phyloP scores from a whole-genome alignment of 2,888 invertebrate species.

The Tachina grossa region DNA sequence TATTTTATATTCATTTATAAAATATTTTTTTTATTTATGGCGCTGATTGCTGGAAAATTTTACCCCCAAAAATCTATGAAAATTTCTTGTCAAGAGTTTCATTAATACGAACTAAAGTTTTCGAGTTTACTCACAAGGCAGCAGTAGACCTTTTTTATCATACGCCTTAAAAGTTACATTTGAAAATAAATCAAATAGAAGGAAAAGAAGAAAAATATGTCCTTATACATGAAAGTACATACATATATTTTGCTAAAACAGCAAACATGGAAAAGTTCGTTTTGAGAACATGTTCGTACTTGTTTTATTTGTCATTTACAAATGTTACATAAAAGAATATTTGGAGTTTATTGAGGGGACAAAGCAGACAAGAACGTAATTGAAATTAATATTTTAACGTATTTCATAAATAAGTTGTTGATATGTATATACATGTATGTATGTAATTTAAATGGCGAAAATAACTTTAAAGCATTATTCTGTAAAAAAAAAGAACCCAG shows the following conservation, averaged over 20 bases:
- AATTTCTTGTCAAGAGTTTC: too few relatives aligned
- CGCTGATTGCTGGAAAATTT: too few relatives aligned
- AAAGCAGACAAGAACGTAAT: neutral
- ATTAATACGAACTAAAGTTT: neutral
- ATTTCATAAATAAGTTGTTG: neutral
- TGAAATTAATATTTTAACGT: slow-evolving; percentile 15
- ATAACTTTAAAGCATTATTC: too few relatives aligned
- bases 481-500: too few relatives aligned
- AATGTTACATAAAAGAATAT: slow-evolving; percentile 35
- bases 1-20: too few relatives aligned
- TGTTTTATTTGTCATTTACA: slow-evolving; percentile 60
- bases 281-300: slow-evolving; percentile 38
- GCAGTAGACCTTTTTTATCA: slow-evolving; percentile 23
- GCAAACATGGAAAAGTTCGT: slow-evolving; percentile 45
- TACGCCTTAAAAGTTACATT: slow-evolving; percentile 46
- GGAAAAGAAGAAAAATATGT: neutral
- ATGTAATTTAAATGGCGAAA: too few relatives aligned
- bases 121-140: slow-evolving; percentile 19
- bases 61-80: too few relatives aligned
- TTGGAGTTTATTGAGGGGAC: neutral
- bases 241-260: slow-evolving; percentile 41
- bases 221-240: neutral
- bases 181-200: slow-evolving; percentile 57
- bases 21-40: too few relatives aligned
- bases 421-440: neutral